A percentile compares a stretch with the other conserved stretches of the same genome.
These are phyloP conservation scores for Neogobius melanostomus DNA, from an alignment of 2,113 vertebrate genomes.

Conservation along the genomic window DNA sequence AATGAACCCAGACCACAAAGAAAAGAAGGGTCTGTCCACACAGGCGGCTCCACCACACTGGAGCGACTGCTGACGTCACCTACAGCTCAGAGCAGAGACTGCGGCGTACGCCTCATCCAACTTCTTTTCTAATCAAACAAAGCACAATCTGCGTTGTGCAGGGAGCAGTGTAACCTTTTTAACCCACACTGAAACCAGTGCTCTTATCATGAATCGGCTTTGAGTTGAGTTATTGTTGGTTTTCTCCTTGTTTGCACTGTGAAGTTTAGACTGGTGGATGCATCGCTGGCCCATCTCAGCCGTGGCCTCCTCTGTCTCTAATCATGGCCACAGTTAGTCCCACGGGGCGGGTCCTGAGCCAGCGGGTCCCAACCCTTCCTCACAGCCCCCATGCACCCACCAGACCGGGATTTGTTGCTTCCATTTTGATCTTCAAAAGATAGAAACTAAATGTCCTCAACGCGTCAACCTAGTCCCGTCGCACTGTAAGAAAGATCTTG, in stretches of 20 bases:
- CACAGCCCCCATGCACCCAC: too few species aligned
- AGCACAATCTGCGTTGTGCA: conserved; percentile 79
- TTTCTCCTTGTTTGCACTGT: conserved; percentile 79
- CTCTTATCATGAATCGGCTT: conserved; percentile 66
- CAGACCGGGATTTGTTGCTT: too few species aligned
- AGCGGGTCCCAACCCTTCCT: neutral
- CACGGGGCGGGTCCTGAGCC: neutral
- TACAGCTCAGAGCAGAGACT: too few species aligned
- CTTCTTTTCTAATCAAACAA: conserved; percentile 78
- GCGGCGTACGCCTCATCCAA: too few species aligned
- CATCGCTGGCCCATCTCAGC: conserved; percentile 61
- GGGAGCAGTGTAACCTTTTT: conserved; percentile 65
- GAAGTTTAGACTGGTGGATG: conserved; percentile 73
- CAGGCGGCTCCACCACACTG: conserved; percentile 12
- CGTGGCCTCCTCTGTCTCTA: conserved; percentile 53
- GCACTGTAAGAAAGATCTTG: too few species aligned
- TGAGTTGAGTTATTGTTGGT: conserved; percentile 59
- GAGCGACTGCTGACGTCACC: too few species aligned
- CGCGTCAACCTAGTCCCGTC: too few species aligned
- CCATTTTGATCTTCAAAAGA: too few species aligned
- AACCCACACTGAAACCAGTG: conserved; percentile 63
- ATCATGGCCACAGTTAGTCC: conserved; percentile 18
- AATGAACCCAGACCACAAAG: conserved; percentile 25
- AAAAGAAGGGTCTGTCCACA: conserved; percentile 41
- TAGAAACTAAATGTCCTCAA: too few species aligned